These are phyloP conservation scores for Periphyllus acericola DNA, from an alignment of 2,888 invertebrate species.

Conservation along the genomic window DNA sequence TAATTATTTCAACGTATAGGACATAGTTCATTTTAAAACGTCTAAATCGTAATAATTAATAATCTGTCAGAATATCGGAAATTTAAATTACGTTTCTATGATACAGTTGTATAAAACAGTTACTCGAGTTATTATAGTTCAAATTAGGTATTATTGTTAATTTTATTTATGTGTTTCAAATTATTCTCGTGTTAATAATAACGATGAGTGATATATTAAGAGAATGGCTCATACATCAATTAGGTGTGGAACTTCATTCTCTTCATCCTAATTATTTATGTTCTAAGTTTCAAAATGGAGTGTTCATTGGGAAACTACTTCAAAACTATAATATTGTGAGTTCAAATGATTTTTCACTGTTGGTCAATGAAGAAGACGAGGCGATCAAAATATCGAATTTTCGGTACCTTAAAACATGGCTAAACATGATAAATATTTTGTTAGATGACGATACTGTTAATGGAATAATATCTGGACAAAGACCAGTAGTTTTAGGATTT, in stretches of 20 bases:
- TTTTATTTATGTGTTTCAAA: background rate
- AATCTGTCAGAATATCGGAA: background rate
- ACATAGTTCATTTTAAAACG: background rate
- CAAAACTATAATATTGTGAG: slow-evolving; percentile 25
- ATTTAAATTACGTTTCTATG: background rate
- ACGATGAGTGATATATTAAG: slow-evolving; percentile 26
- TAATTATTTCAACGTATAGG: too few species aligned
- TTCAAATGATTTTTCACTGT: background rate
- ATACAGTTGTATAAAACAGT: background rate
- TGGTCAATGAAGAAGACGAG: slow-evolving; percentile 11
- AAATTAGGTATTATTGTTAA: background rate
- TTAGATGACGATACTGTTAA: slow-evolving; percentile 15
- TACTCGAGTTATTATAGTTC: too few species aligned
- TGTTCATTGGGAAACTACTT: slow-evolving; percentile 41
- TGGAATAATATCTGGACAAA: slow-evolving; percentile 13
- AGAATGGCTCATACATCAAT: slow-evolving; percentile 48
- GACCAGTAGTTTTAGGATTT: background rate
- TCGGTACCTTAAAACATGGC: background rate
- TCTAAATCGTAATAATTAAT: background rate
- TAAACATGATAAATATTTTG: background rate
- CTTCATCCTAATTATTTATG: background rate
- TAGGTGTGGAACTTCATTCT: slow-evolving; percentile 23
- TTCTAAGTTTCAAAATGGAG: slow-evolving; percentile 44
- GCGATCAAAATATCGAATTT: slow-evolving; percentile 9
- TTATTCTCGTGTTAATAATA: background rate